Evolutionary conservation across 1,140 invertebrate genomes (phyloP).

Genomic region (Drosophila suzukii): DNA sequence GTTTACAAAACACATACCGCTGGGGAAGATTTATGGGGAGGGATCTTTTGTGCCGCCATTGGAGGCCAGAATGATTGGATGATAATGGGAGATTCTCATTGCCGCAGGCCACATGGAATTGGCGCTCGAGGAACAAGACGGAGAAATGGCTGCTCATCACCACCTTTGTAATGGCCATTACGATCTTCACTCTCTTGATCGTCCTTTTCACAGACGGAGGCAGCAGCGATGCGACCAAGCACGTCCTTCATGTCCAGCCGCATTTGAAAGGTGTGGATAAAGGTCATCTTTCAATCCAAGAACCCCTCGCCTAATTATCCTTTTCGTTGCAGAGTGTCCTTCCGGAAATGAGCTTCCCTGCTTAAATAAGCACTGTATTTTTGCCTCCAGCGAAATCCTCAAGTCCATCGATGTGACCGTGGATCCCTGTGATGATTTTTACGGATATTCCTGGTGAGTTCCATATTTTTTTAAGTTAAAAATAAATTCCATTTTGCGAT

Average conservation of each 20-base stretch:
- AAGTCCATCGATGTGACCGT: conserved; percentile 91
- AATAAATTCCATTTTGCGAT: not conserved
- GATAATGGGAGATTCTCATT: conserved; percentile 9
- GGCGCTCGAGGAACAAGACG: conserved; percentile 85
- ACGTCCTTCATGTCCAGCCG: conserved; percentile 74
- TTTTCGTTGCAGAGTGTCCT: conserved; percentile 37
- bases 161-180: conserved; percentile 74
- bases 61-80: conserved; percentile 20
- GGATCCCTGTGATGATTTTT: conserved; percentile 98
- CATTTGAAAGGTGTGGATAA: conserved; percentile 56
- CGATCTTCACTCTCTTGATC: conserved; percentile 82
- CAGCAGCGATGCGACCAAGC: conserved; percentile 62
- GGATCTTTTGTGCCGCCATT: conserved; percentile 10
- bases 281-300: too few relatives aligned
- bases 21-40: not conserved
- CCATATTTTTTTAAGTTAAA: too few relatives aligned
- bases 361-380: conserved; percentile 93
- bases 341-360: conserved; percentile 86
- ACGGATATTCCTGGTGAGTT: conserved; percentile 92
- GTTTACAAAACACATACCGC: conserved; percentile 33
- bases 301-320: too few relatives aligned
- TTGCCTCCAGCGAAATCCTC: conserved; percentile 93
- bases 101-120: conserved; percentile 81
- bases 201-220: conserved; percentile 70
- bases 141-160: conserved; percentile 85